A percentile compares a stretch with the other conserved stretches of the same genome.
These are phyloP conservation scores for Isoperla grammatica DNA, from an alignment of 2,888 invertebrate genomes.

Conservation along the genomic window DNA sequence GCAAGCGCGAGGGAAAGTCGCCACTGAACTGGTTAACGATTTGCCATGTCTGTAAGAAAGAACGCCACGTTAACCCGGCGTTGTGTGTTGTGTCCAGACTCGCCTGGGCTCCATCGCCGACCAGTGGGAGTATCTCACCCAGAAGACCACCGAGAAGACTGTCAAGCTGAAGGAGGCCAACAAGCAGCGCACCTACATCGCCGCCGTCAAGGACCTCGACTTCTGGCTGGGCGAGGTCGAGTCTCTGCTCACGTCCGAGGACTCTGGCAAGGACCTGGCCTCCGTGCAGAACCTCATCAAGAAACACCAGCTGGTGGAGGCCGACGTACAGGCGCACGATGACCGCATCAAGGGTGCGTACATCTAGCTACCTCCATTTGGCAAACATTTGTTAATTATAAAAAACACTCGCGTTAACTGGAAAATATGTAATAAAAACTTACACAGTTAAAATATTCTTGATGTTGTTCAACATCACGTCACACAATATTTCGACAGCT, in stretches of 20 bases:
- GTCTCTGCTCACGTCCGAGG: slow-evolving; percentile 89
- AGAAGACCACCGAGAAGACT: slow-evolving; percentile 97
- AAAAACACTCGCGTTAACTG: too few species aligned
- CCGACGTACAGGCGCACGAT: slow-evolving; percentile 95
- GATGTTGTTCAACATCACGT: too few species aligned
- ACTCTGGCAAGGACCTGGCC: slow-evolving; percentile 95
- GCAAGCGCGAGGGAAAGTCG: too few species aligned
- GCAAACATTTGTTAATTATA: too few species aligned
- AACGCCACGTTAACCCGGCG: too few species aligned
- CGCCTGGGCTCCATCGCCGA: slow-evolving; percentile 88
- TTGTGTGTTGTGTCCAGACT: too few species aligned
- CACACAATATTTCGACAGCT: too few species aligned
- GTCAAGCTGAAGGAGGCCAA: slow-evolving; percentile 98
- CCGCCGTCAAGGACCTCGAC: slow-evolving; percentile 98
- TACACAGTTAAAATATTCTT: too few species aligned
- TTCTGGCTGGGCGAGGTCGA: slow-evolving; percentile 99
- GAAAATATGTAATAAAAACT: too few species aligned
- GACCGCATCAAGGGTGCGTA: slow-evolving; percentile 74
- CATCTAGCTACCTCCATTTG: too few species aligned
- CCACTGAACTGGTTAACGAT: too few species aligned
- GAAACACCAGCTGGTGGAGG: slow-evolving; percentile 96
- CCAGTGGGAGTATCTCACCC: slow-evolving; percentile 97
- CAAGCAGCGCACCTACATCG: slow-evolving; percentile 98
- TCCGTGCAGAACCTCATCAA: slow-evolving; percentile 98
- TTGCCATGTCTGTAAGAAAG: too few species aligned